phyloP scores from a whole-genome alignment of 2,797 vertebrate species.

The Mormyrus proboscirostris region DNA sequence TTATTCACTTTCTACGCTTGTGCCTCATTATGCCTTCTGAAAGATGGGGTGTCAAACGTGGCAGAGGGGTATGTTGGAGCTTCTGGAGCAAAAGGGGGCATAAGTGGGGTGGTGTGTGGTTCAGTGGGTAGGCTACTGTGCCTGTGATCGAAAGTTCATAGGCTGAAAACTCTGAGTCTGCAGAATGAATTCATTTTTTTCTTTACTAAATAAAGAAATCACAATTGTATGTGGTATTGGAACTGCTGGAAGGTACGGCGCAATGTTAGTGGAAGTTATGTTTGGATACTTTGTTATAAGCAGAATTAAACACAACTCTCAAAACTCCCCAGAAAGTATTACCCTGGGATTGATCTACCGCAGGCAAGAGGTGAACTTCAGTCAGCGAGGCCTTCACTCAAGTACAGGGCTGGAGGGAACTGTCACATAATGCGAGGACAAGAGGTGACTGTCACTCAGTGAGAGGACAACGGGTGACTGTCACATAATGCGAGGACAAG shows the following conservation, averaged over 20 bases:
- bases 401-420: too few relatives aligned
- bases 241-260: not conserved
- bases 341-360: not conserved
- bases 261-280: not conserved
- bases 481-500: not conserved
- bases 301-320: not conserved
- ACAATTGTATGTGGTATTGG: not conserved
- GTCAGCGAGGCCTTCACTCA: not conserved
- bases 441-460: not conserved
- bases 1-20: not conserved
- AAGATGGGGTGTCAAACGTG: not conserved
- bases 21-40: not conserved
- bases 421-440: not conserved
- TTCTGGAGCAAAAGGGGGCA: not conserved
- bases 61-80: not conserved
- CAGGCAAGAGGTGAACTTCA: not conserved
- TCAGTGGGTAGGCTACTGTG: not conserved
- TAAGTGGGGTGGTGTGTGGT: not conserved
- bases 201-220: not conserved
- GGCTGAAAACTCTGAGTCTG: not conserved
- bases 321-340: not conserved
- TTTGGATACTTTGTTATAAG: not conserved
- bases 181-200: not conserved
- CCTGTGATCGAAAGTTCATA: not conserved
- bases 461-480: not conserved